Evolutionary conservation across 2,888 invertebrate genomes (phyloP).

Genomic region (Hanleya hanleyi): DNA sequence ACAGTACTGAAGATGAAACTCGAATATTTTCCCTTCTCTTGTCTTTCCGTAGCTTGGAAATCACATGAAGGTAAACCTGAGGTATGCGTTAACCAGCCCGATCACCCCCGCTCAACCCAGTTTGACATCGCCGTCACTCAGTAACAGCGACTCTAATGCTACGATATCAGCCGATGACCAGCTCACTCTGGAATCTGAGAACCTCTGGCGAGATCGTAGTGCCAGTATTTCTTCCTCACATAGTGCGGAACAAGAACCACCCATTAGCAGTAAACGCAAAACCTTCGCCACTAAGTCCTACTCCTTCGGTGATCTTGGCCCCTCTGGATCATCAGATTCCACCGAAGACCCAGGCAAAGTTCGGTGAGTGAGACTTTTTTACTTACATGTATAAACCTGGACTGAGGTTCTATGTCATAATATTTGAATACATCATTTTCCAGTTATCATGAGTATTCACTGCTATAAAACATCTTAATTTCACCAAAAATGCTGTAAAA

Average conservation of each 20-base stretch:
- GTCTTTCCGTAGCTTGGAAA: conserved; percentile 46
- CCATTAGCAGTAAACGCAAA: conserved; percentile 36
- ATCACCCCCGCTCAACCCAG: not conserved
- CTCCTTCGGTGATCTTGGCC: conserved; percentile 50
- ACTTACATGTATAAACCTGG: too few species aligned
- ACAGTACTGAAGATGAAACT: not conserved
- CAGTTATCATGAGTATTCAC: too few species aligned
- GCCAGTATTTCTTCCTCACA: conserved; percentile 14
- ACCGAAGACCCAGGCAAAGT: conserved; percentile 27
- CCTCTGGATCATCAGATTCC: conserved; percentile 42
- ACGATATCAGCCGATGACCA: conserved; percentile 46
- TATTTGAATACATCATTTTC: too few species aligned
- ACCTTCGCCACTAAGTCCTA: conserved; percentile 51
- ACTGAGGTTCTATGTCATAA: too few species aligned
- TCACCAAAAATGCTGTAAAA: too few species aligned
- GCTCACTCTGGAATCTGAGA: conserved; percentile 40
- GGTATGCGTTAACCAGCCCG: conserved; percentile 41
- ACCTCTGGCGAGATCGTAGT: conserved; percentile 45
- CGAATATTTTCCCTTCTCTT: too few species aligned
- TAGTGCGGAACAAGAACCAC: conserved; percentile 37
- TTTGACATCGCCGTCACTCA: conserved; percentile 30
- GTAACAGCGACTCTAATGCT: conserved; percentile 39
- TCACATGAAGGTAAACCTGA: conserved; percentile 54
- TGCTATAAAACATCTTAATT: too few species aligned
- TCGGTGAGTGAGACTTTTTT: too few species aligned